Evolutionary conservation across 2,888 invertebrate species (phyloP).

Genomic region (Electrophaes corylata): DNA sequence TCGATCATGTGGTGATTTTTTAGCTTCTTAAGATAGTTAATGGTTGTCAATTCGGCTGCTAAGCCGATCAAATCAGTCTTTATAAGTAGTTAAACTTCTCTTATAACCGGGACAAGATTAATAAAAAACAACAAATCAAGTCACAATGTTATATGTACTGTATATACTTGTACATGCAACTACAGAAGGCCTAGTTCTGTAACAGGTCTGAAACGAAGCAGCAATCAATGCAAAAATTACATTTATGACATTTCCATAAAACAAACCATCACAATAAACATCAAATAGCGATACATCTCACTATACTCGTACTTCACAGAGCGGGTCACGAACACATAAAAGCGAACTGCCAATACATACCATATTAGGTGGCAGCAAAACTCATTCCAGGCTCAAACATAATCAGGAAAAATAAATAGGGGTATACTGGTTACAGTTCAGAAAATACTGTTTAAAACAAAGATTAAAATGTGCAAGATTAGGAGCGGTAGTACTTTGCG

Average conservation of each 20-base stretch:
- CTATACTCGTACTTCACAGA: slow-evolving; percentile 20
- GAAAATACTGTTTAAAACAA: background rate
- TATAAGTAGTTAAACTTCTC: no score
- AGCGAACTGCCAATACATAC: slow-evolving; percentile 57
- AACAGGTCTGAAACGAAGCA: no score
- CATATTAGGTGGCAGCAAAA: slow-evolving; percentile 45
- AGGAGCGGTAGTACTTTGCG: background rate
- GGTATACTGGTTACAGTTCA: slow-evolving; percentile 27
- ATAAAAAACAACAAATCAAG: background rate
- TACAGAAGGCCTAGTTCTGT: no score
- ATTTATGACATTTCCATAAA: background rate
- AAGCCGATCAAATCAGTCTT: no score
- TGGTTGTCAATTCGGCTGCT: no score
- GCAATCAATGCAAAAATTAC: background rate
- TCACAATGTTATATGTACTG: background rate
- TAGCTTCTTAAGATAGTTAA: no score
- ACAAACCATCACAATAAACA: background rate
- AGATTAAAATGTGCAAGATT: slow-evolving; percentile 12
- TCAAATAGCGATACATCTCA: background rate
- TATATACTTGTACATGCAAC: background rate
- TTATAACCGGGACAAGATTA: no score
- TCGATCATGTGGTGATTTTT: no score
- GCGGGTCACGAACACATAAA: slow-evolving; percentile 12
- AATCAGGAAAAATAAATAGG: slow-evolving; percentile 51
- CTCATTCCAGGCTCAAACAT: slow-evolving; percentile 69